Evolutionary conservation across 2,113 vertebrate species (phyloP).

Genomic region (Corythoichthys haematopterus): DNA sequence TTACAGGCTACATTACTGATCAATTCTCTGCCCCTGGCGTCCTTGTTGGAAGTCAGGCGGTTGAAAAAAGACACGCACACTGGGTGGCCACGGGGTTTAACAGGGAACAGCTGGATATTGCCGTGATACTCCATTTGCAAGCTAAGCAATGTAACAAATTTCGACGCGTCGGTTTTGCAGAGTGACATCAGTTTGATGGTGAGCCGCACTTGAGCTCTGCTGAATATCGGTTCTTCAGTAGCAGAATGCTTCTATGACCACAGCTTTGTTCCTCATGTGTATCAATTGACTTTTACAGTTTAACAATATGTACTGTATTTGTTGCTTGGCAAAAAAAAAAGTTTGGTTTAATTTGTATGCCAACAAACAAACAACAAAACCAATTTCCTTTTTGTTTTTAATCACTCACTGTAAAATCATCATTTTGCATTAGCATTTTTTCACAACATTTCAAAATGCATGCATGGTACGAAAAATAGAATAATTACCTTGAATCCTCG

Average conservation of each 20-base stretch:
- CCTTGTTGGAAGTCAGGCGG: slow-evolving; percentile 44
- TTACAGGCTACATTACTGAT: slow-evolving; percentile 69
- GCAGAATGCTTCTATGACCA: neutral
- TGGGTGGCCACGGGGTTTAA: slow-evolving; percentile 1
- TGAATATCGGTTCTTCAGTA: neutral
- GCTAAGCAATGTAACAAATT: slow-evolving; percentile 4
- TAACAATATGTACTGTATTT: neutral
- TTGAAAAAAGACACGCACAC: slow-evolving; percentile 15
- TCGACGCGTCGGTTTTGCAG: slow-evolving; percentile 6
- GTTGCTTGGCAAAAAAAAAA: neutral
- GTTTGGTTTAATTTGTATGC: too few species aligned
- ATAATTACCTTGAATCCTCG: too few species aligned
- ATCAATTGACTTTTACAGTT: neutral
- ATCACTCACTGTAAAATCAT: too few species aligned
- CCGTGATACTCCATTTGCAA: slow-evolving; percentile 9
- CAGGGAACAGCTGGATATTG: slow-evolving; percentile 24
- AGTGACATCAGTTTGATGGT: slow-evolving; percentile 6
- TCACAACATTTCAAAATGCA: too few species aligned
- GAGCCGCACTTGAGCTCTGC: neutral
- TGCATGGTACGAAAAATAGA: too few species aligned
- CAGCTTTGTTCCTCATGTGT: neutral
- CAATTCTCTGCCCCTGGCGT: slow-evolving; percentile 53
- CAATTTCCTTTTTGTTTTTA: too few species aligned
- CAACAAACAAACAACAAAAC: too few species aligned
- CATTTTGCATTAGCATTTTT: too few species aligned